Evolutionary conservation across 1,140 invertebrate species (phyloP).

Genomic region (Orussus abietinus): DNA sequence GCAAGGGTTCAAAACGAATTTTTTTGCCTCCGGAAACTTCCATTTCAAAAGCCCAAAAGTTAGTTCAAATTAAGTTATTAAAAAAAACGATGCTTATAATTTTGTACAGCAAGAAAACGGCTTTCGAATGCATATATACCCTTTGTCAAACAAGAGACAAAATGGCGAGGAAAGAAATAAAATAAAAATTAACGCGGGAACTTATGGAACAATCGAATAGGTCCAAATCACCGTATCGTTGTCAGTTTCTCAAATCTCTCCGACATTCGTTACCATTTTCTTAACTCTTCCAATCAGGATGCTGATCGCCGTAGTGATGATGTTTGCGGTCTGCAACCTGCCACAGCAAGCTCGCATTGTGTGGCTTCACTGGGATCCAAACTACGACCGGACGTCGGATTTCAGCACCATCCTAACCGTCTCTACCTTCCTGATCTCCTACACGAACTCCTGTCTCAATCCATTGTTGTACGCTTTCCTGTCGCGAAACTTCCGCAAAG

Average conservation of each 20-base stretch:
- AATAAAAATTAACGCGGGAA: too few relatives aligned
- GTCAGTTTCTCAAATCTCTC: too few relatives aligned
- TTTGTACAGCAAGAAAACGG: not conserved
- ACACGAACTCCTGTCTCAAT: conserved; percentile 81
- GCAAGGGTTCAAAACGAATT: too few relatives aligned
- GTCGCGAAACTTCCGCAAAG: conserved; percentile 71
- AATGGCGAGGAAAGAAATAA: too few relatives aligned
- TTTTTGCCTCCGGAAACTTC: too few relatives aligned
- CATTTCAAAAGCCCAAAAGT: too few relatives aligned
- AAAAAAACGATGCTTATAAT: too few relatives aligned
- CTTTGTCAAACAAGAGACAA: too few relatives aligned
- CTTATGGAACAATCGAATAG: too few relatives aligned
- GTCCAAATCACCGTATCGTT: too few relatives aligned
- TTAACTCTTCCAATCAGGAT: conserved; percentile 62
- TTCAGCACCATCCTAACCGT: conserved; percentile 75
- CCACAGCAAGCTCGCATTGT: conserved; percentile 80
- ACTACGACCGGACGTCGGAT: conserved; percentile 61
- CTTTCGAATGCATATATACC: not conserved
- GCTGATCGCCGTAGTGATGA: conserved; percentile 76
- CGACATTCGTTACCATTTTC: not conserved
- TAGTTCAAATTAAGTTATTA: too few relatives aligned
- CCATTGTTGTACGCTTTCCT: conserved; percentile 81
- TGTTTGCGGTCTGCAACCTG: conserved; percentile 80
- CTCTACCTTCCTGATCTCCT: conserved; percentile 77
- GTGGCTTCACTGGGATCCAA: conserved; percentile 66